A percentile compares a stretch with the other conserved stretches of the same genome.
Evolutionary conservation across 2,113 vertebrate species (phyloP).

Genomic region (Platysteira castanea): DNA sequence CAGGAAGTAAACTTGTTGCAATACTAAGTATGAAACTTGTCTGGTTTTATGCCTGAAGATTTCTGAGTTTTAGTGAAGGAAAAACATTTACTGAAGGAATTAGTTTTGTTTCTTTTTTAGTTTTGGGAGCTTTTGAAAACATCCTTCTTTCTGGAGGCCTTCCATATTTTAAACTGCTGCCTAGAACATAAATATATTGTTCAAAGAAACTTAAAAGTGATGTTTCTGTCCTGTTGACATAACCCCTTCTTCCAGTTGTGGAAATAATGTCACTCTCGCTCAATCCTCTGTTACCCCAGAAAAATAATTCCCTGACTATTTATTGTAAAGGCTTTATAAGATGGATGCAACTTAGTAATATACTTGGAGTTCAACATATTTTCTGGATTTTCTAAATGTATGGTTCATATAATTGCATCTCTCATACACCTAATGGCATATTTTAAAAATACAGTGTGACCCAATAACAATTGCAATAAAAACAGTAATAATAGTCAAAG

Average conservation of each 20-base stretch:
- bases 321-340: background rate
- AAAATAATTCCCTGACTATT: background rate
- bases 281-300: background rate
- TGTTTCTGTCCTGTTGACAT: background rate
- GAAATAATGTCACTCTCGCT: background rate
- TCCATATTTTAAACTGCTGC: background rate
- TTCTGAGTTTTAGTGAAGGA: background rate
- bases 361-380: background rate
- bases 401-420: background rate
- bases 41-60: background rate
- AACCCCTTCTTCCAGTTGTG: background rate
- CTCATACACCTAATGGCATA: background rate
- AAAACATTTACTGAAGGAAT: conserved; percentile 5
- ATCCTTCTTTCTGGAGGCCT: background rate
- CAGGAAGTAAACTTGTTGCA: background rate
- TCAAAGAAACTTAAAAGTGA: background rate
- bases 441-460: background rate
- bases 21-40: background rate
- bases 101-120: background rate
- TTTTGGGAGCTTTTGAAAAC: background rate
- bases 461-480: background rate
- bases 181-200: background rate
- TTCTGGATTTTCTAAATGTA: background rate
- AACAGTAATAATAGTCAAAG: background rate
- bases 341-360: background rate